Evolutionary conservation across 2,888 invertebrate genomes (phyloP), one percentile per base, ranked within the genome.

Genomic region (Volucella inflata): DNA sequence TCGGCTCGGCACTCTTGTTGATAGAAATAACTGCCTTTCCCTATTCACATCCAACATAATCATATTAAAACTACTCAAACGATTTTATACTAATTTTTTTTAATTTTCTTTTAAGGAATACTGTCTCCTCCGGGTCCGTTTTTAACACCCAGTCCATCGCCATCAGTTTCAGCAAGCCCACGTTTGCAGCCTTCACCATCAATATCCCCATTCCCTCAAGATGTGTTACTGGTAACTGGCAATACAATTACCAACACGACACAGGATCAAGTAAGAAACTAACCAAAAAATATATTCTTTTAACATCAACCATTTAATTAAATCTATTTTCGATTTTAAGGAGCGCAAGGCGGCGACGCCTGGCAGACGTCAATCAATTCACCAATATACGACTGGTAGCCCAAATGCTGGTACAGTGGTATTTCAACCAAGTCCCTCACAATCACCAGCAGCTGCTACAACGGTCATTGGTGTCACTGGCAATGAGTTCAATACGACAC

Each of bases 101-200:
- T 55, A 64, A 16, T 62, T 55, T 85, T 79, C 71, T 68, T 88
- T 89, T 42, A 87, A 90, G 91, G 92, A 92, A 92, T 92, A 92
- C 92, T 92, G 90, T 92, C 91, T 92, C 92, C 92, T 92, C 92
- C 91, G 91, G 92, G 92, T 91, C 91, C 92, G 89, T 92, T 92
- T 92, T 91, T 92, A 89, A 92, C 92, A 90, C 92, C 92, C 90
- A 92, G 92, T 90, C 92, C 92, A 90, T 92, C 92, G 89, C 92
- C 92, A 90, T 92, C 92, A 89, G 92, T 92, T 89, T 92, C 92
- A 90, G 92, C 92, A 90, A 92, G 92, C 90, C 92, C 92, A 87
- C 91, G 92, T 88, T 89, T 92, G 88, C 92, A 92, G 88, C 92
- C 92, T 88, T 92, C 92, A 88, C 92, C 92, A 87, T 92, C 92